A percentile compares a stretch with the other conserved stretches of the same genome.
Evolutionary conservation across 2,888 invertebrate species (phyloP).

Genomic region (Oxyscelio sp.): DNA sequence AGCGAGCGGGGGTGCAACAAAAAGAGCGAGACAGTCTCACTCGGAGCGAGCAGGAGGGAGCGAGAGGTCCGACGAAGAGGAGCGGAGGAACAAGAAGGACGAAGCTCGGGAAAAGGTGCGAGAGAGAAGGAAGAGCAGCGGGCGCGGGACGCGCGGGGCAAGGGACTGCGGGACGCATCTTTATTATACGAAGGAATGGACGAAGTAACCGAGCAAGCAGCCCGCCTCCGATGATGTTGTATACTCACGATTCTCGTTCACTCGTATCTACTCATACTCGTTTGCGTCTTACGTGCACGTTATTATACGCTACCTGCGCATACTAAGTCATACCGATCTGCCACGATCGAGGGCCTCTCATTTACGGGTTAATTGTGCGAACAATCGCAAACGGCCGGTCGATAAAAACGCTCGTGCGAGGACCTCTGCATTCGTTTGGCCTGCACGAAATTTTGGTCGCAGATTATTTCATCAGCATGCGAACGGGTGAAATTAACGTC

Average conservation of each 20-base stretch:
- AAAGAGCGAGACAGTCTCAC: constrained; percentile 75
- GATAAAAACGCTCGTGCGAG: neutral
- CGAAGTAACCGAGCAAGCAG: constrained; percentile 82
- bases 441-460: constrained; percentile 1
- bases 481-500: constrained; percentile 45
- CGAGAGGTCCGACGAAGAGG: constrained; percentile 45
- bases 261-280: constrained; percentile 69
- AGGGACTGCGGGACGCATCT: constrained; percentile 85
- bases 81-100: constrained; percentile 11
- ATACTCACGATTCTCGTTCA: constrained; percentile 77
- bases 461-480: constrained; percentile 43
- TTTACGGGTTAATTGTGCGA: constrained; percentile 56
- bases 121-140: constrained; percentile 61
- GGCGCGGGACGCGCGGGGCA: constrained; percentile 55
- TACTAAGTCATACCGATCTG: constrained; percentile 53
- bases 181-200: constrained; percentile 86
- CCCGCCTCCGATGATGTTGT: constrained; percentile 85
- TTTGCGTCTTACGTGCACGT: constrained; percentile 73
- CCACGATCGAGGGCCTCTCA: constrained; percentile 29
- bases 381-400: constrained; percentile 24
- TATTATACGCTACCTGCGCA: constrained; percentile 74
- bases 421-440: constrained; percentile 11
- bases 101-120: constrained; percentile 44
- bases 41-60: constrained; percentile 43
- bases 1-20: constrained; percentile 66